Base-by-base conservation (phyloP, 2,888 invertebrate species). In the Deroplatys truncata region DNA sequence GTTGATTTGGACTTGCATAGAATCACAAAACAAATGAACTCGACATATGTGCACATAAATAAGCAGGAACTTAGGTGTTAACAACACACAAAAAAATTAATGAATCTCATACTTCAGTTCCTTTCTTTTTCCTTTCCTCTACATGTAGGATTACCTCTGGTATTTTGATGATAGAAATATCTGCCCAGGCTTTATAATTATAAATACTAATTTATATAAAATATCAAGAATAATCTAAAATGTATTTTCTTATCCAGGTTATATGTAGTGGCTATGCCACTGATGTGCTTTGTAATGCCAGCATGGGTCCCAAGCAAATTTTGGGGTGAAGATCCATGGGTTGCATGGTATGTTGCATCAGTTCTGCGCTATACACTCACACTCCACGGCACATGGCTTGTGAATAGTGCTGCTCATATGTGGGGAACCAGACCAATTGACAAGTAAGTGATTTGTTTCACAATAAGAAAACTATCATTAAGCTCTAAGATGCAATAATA, bases 351-450 rank as follows among this genome's bases (percentile, higher is more conserved):
- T 93, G 94, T 96, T 84, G 95, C 96, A 16, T 35, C 89, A 28
- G 94, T 98, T 90, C 94, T 97, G 91, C 95, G 98, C 89, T 98
- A 98, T 94, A 96, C 96, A 7, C 85, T 97, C 10, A 95, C 96
- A 0, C 95, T 99, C 85, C 97, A 99, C 93, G 95, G 96, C 92
- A 99, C 98, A 0, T 99, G 98, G 98, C 94, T 98, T 90, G 98
- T 99, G 28, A 99, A 99, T 94, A 98, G 98, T 90, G 98, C 97
- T 0, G 98, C 98, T 0, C 98, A 98, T 93, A 96, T 98, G 92
- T 98, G 97, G 96, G 99, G 99, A 91, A 97, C 95, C 93, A 96
- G 96, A 92, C 98, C 99, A 1, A 99, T 97, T 93, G 98, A 99
- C 93, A 95, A 95, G 96, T 96, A 93, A 95, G 95, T 94, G 88